Conservation (phyloP, 2,888 invertebrate genomes). For the Liopterus haemorrhoidalis region DNA sequence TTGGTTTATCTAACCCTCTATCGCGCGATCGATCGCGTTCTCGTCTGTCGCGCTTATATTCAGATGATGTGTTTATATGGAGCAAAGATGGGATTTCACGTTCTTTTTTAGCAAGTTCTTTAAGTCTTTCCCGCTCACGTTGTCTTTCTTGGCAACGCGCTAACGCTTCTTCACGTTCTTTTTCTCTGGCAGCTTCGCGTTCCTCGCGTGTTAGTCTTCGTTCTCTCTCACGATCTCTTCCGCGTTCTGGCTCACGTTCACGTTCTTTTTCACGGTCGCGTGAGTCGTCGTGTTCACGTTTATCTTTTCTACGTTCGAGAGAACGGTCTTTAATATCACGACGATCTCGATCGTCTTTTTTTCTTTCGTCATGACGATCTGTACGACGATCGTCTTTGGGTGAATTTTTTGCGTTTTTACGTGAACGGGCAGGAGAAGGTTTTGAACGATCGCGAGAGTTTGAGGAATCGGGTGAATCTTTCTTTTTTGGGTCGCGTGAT, state of each 20-base stretch:
- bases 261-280: conserved; percentile 54
- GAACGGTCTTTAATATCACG: conserved; percentile 50
- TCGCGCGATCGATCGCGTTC: conserved; percentile 48
- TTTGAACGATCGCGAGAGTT: conserved; percentile 42
- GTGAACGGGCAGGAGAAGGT: conserved; percentile 38
- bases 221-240: conserved; percentile 50
- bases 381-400: conserved; percentile 46
- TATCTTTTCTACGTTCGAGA: conserved; percentile 48
- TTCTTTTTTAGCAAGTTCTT: conserved; percentile 48
- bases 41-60: conserved; percentile 51
- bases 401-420: conserved; percentile 38
- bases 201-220: conserved; percentile 50
- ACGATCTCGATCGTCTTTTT: conserved; percentile 49
- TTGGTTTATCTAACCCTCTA: conserved; percentile 57
- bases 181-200: conserved; percentile 54
- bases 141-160: conserved; percentile 60
- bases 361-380: conserved; percentile 34
- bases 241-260: conserved; percentile 57
- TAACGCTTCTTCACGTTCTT: conserved; percentile 58
- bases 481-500: conserved; percentile 40
- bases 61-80: conserved; percentile 45
- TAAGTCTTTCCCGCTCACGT: conserved; percentile 51
- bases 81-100: conserved; percentile 44
- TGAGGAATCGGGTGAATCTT: conserved; percentile 44
- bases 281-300: conserved; percentile 47